Conservation (phyloP, 2,888 invertebrate species). For the Coelogynopora nodosa region DNA sequence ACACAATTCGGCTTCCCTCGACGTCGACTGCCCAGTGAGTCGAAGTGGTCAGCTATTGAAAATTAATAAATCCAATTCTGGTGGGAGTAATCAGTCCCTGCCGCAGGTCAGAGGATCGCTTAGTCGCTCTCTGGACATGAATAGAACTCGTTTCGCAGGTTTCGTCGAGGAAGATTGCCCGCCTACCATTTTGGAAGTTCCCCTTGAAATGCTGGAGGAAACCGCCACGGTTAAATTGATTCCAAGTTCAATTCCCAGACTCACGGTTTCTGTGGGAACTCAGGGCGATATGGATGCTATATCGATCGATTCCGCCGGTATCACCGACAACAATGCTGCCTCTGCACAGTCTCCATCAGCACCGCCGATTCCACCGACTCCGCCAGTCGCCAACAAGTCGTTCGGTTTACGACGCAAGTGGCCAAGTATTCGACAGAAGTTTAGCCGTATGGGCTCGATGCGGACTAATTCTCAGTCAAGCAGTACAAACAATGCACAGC, state of each 20-base stretch:
- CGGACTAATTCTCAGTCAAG: neutral
- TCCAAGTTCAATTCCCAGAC: neutral
- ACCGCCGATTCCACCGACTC: neutral
- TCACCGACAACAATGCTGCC: neutral
- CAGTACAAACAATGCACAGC: neutral
- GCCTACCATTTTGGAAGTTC: neutral
- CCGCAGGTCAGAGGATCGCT: neutral
- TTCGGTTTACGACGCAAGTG: conserved; percentile 11
- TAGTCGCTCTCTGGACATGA: neutral
- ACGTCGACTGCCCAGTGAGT: neutral
- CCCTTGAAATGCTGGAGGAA: neutral
- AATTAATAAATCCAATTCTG: neutral
- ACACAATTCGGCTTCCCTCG: neutral
- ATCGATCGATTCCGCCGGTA: neutral
- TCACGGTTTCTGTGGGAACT: neutral
- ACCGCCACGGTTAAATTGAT: neutral
- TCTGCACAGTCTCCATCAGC: neutral
- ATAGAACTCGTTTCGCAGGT: neutral
- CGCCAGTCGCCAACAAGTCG: neutral
- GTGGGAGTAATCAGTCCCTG: neutral
- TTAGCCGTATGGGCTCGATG: conserved; percentile 7
- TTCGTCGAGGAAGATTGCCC: neutral
- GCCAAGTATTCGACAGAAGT: conserved; percentile 29
- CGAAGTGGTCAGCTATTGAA: neutral
- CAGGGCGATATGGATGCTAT: neutral